Conservation (phyloP, 2,113 vertebrate genomes). For the Sinocyclocheilus maitianheensis region DNA sequence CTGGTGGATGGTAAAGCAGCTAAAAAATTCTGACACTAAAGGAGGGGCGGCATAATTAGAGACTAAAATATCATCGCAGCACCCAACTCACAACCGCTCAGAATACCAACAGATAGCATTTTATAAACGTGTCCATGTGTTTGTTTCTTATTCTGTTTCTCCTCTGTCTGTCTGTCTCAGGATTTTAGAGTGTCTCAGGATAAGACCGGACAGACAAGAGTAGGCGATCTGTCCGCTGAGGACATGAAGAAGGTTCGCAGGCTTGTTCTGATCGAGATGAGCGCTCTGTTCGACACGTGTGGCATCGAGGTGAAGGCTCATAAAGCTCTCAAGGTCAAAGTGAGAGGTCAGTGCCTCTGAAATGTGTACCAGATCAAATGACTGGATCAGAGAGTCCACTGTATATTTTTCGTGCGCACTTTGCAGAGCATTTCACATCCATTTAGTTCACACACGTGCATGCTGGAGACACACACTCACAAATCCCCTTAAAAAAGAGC, state of each 20-base stretch:
- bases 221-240: constrained; percentile 87
- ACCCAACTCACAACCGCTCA: too few species aligned
- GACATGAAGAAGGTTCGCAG: constrained; percentile 94
- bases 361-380: not conserved
- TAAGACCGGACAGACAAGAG: constrained; percentile 92
- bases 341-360: constrained; percentile 80
- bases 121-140: too few species aligned
- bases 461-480: not conserved
- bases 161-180: constrained; percentile 63
- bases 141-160: not conserved
- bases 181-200: constrained; percentile 87
- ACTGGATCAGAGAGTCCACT: too few species aligned
- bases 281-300: constrained; percentile 87
- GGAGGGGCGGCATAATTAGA: not conserved
- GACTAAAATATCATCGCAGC: too few species aligned
- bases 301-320: constrained; percentile 88
- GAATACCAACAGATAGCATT: not conserved
- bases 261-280: constrained; percentile 90
- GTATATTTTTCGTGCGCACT: too few species aligned
- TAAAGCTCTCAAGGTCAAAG: constrained; percentile 88
- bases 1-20: not conserved
- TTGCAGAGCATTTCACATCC: too few species aligned
- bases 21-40: not conserved
- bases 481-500: too few species aligned
- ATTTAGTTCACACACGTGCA: not conserved